These are phyloP conservation scores for Cryptus viduatorius DNA, from an alignment of 2,888 invertebrate genomes.

Conservation along the genomic window DNA sequence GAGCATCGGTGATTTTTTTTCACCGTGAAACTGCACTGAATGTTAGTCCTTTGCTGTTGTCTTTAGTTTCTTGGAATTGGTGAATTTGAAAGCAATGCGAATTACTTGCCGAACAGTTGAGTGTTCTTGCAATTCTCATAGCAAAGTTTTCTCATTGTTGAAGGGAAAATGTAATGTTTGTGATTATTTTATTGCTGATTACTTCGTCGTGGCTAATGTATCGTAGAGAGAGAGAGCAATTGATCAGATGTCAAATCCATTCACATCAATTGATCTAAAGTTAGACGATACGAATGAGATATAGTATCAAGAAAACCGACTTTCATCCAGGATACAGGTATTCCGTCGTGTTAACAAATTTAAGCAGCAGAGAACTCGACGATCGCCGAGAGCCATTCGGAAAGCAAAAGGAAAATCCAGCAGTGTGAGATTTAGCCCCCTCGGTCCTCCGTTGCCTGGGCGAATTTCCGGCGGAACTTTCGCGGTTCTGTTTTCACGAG, in stretches of 20 bases:
- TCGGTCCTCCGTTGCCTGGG: slow-evolving; percentile 42
- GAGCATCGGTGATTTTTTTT: slow-evolving; percentile 12
- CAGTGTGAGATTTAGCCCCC: slow-evolving; percentile 44
- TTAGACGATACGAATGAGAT: too few species aligned
- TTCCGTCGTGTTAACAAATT: slow-evolving; percentile 6
- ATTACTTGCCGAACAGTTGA: neutral
- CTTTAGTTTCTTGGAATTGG: neutral
- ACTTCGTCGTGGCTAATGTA: too few species aligned
- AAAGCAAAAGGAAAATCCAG: slow-evolving; percentile 17
- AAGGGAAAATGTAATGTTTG: too few species aligned
- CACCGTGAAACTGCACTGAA: slow-evolving; percentile 15
- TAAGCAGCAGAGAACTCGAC: neutral
- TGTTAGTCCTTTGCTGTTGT: neutral
- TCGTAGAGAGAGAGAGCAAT: too few species aligned
- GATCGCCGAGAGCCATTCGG: neutral
- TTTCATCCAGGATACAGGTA: neutral
- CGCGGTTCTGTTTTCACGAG: slow-evolving; percentile 56
- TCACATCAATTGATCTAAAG: too few species aligned
- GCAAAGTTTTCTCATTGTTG: too few species aligned
- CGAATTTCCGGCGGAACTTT: slow-evolving; percentile 58
- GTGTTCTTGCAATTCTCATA: too few species aligned
- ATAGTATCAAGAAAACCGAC: too few species aligned
- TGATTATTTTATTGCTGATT: too few species aligned
- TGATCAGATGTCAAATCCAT: too few species aligned
- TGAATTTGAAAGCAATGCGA: neutral